These are phyloP conservation scores for Typhlichthys subterraneus DNA, from an alignment of 2,797 vertebrate genomes.

Conservation along the genomic window DNA sequence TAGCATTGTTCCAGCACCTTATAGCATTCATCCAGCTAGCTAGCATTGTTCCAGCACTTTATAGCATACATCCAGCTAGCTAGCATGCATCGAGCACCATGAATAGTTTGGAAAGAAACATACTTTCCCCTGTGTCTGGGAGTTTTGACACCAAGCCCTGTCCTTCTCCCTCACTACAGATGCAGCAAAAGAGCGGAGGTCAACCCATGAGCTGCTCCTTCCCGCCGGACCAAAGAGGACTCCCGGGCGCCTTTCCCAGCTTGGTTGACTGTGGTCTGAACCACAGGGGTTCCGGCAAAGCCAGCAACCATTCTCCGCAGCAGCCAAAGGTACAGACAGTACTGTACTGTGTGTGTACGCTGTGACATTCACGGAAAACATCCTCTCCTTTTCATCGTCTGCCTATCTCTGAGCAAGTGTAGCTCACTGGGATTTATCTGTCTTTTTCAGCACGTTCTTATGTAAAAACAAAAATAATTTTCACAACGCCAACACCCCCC, in stretches of 20 bases:
- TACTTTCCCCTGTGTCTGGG: not conserved
- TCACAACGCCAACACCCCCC: constrained; percentile 39
- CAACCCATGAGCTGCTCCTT: constrained; percentile 66
- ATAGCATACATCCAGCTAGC: no score
- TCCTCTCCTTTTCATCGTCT: constrained; percentile 51
- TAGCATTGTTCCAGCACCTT: no score
- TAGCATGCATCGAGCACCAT: no score
- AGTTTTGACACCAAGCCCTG: not conserved
- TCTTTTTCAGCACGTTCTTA: constrained; percentile 5
- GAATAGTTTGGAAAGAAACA: no score
- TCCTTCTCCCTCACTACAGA: constrained; percentile 29
- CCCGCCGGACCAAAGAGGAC: constrained; percentile 70
- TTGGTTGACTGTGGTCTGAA: constrained; percentile 65
- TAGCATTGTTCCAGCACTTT: no score
- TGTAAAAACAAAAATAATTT: not conserved
- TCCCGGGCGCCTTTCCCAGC: constrained; percentile 71
- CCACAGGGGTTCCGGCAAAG: constrained; percentile 62
- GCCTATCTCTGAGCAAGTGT: constrained; percentile 40
- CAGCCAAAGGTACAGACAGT: constrained; percentile 68
- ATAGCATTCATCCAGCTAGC: no score
- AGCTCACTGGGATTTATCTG: not conserved
- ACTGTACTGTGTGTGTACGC: constrained; percentile 5
- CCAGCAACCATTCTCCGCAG: constrained; percentile 71
- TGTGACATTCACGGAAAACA: constrained; percentile 40
- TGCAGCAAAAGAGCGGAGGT: constrained; percentile 67